Conservation (phyloP, 2,113 vertebrate species). For the Oplegnathus fasciatus region DNA sequence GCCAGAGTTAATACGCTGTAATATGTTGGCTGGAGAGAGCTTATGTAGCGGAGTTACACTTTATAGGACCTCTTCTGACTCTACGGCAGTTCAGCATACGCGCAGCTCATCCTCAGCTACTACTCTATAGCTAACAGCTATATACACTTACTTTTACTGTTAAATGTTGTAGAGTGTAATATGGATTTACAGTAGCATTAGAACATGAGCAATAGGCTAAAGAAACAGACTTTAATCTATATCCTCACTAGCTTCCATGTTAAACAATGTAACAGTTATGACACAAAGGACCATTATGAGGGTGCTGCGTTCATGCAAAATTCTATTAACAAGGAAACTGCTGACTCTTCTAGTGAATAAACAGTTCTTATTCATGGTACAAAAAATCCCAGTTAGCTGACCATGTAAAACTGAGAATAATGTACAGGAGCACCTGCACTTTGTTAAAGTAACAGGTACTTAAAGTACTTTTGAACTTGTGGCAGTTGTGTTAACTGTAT, state of each 20-base stretch:
- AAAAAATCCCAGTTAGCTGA: constrained; percentile 6
- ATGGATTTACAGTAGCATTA: background rate
- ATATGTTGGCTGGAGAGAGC: constrained; percentile 25
- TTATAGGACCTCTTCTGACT: constrained; percentile 25
- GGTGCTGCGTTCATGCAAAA: constrained; percentile 1
- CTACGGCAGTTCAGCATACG: background rate
- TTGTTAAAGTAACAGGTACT: background rate
- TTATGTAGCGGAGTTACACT: constrained; percentile 8
- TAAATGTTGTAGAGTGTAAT: background rate
- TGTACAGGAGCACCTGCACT: background rate
- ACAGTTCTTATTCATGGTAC: constrained; percentile 9
- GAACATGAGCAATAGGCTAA: background rate
- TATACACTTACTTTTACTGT: background rate
- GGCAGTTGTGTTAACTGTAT: background rate
- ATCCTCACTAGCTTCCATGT: background rate
- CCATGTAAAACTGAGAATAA: background rate
- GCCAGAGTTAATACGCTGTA: constrained; percentile 46
- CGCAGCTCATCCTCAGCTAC: background rate
- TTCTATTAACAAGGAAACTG: constrained; percentile 1
- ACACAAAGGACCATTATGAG: background rate
- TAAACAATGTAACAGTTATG: background rate
- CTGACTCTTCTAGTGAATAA: constrained; percentile 18
- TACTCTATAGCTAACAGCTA: constrained; percentile 8
- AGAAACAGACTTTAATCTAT: background rate
- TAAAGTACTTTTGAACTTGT: too few species aligned